These are phyloP conservation scores for Triops cancriformis DNA, from an alignment of 1,140 invertebrate species.

Conservation along the genomic window DNA sequence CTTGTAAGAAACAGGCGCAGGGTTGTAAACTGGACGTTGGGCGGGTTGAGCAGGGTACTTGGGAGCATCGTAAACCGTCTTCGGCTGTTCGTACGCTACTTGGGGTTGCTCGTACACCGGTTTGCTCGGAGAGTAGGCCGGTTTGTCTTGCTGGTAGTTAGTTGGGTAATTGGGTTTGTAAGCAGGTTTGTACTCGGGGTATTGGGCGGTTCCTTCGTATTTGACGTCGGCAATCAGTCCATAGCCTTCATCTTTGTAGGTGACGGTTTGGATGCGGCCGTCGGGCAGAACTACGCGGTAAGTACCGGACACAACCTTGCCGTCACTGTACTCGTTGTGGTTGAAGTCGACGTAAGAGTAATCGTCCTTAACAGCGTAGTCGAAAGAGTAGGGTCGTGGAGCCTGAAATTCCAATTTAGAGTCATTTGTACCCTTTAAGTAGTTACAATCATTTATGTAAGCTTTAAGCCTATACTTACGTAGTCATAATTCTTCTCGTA, in stretches of 20 bases:
- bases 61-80: not conserved
- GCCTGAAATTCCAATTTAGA: not conserved
- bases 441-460: not conserved
- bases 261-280: constrained; percentile 29
- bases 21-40: not conserved
- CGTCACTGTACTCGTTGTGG: constrained; percentile 29
- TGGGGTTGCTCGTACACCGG: not conserved
- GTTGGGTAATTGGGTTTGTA: not conserved
- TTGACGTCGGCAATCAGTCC: constrained; percentile 18
- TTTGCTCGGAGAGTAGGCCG: not conserved
- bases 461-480: not conserved
- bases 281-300: constrained; percentile 31
- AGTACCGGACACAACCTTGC: constrained; percentile 28
- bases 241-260: constrained; percentile 27
- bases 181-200: constrained; percentile 35
- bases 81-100: not conserved
- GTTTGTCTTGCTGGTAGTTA: not conserved
- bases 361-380: constrained; percentile 30
- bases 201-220: constrained; percentile 54
- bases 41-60: not conserved
- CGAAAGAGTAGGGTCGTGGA: constrained; percentile 30
- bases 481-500: not conserved
- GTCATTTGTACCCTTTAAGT: not conserved
- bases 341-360: constrained; percentile 29
- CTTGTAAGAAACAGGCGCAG: not conserved